phyloP scores from a whole-genome alignment of 2,113 vertebrate genomes.

The Gallinago paraguaiae region DNA sequence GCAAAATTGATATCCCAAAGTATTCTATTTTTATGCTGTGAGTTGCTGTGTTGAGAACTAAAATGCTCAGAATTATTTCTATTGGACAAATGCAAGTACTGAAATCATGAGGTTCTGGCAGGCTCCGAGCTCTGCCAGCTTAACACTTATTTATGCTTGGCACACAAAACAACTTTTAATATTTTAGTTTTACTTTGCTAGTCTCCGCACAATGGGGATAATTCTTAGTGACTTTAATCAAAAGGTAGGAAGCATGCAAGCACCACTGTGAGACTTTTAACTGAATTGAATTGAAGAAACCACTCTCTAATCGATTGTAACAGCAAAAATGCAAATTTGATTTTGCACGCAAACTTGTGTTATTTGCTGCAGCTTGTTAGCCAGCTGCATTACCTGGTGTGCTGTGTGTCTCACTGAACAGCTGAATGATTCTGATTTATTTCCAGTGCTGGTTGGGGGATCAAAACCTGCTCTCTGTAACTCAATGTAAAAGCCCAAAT shows the following conservation, averaged over 20 bases:
- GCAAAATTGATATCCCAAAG: constrained; percentile 10
- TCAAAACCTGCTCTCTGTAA: background rate
- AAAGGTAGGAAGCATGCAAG: background rate
- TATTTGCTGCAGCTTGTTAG: background rate
- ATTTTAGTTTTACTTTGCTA: constrained; percentile 11
- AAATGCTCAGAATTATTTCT: constrained; percentile 21
- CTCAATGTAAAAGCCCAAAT: background rate
- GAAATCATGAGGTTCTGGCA: background rate
- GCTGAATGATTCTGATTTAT: background rate
- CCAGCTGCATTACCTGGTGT: background rate
- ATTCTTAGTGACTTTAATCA: background rate
- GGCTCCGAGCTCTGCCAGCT: background rate
- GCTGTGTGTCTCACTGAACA: background rate
- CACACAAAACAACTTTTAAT: constrained; percentile 10
- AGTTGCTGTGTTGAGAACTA: constrained; percentile 8
- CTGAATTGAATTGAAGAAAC: background rate
- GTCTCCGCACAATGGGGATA: background rate
- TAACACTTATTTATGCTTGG: background rate
- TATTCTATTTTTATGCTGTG: constrained; percentile 43
- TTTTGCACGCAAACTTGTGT: background rate
- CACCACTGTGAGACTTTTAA: background rate
- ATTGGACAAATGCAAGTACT: constrained; percentile 37
- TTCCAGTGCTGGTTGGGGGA: background rate
- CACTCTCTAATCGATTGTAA: background rate
- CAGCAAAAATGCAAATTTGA: background rate